Evolutionary conservation across 2,888 invertebrate genomes (phyloP), one percentile per base, ranked within the genome.

Genomic region (Leucania comma): DNA sequence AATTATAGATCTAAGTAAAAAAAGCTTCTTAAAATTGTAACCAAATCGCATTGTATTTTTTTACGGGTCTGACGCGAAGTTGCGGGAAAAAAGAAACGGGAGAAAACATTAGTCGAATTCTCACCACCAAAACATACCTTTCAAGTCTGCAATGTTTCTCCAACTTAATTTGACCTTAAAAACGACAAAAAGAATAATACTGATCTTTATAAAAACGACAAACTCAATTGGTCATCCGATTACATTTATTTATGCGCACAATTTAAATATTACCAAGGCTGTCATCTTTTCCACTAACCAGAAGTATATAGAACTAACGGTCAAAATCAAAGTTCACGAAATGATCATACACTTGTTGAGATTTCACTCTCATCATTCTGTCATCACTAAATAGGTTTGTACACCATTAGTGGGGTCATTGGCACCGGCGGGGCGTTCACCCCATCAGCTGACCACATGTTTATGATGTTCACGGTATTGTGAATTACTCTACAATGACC

Each of bases 391-490:
- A 82, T 80, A 85, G 77, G 81, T 84, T 85, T 78, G 76, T 68
- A 71, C 78, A 71, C 82, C 84, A 83, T 83, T 80, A 83, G 65
- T 56, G 59, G 69, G 85, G 87, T 87, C 86, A 82, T 75, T 68
- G 85, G 83, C 88, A 75, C 59, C 68, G 58, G 50, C 72, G 64
- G 83, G 88, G 65, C 86, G 62, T 77, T 83, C 82, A 87, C 86
- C 83, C 76, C 78, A 85, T 87, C 89, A 89, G 88, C 89, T 89
- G 88, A 80, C 82, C 84, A 75, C 72, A 60, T 82, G 67, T 76
- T 82, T 77, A 75, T 76, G 56, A 75, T 74, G 64, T 79, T 76
- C 73, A 78, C 63, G 60, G 75, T 64, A 51, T 63, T 62, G 56
- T 64, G n/a, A 63, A 61, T 71, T 70, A 68, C 58, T 60, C 46